phyloP scores from a whole-genome alignment of 2,113 vertebrate genomes.

The Acanthochromis polyacanthus region DNA sequence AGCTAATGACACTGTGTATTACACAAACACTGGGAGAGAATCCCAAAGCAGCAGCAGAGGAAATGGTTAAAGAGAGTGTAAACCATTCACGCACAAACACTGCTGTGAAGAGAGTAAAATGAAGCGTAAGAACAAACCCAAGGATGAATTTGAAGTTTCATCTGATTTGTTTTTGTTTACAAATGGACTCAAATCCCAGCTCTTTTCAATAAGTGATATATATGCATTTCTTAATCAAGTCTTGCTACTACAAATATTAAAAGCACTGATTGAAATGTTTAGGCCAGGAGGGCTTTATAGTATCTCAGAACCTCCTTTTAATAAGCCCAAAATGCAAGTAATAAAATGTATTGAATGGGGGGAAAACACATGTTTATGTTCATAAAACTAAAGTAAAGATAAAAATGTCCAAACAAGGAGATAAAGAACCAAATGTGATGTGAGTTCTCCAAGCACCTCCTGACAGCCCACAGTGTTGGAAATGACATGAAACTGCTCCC shows the following conservation, averaged over 20 bases:
- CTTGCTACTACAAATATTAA: background rate
- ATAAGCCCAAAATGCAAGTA: too few relatives aligned
- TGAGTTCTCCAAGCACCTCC: background rate
- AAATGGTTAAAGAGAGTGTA: conserved; percentile 64
- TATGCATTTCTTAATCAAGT: background rate
- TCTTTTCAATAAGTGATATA: too few relatives aligned
- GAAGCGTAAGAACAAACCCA: background rate
- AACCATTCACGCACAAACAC: conserved; percentile 14
- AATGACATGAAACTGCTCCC: background rate
- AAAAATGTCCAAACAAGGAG: conserved; percentile 22
- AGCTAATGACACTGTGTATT: conserved; percentile 20
- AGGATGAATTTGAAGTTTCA: background rate
- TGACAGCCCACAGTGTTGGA: background rate
- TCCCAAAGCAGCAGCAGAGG: conserved; percentile 43
- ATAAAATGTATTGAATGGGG: too few relatives aligned
- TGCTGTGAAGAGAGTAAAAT: conserved; percentile 21
- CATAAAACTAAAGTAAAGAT: background rate
- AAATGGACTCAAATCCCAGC: too few relatives aligned
- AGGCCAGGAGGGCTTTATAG: too few relatives aligned
- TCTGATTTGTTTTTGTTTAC: background rate
- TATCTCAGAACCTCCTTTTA: too few relatives aligned
- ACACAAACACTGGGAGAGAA: conserved; percentile 66
- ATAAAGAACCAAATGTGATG: background rate
- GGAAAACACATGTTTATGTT: too few relatives aligned
- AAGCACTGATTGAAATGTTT: too few relatives aligned